These are phyloP conservation scores for Acanthurus leucopareius DNA, from an alignment of 2,797 vertebrate genomes.

Conservation along the genomic window DNA sequence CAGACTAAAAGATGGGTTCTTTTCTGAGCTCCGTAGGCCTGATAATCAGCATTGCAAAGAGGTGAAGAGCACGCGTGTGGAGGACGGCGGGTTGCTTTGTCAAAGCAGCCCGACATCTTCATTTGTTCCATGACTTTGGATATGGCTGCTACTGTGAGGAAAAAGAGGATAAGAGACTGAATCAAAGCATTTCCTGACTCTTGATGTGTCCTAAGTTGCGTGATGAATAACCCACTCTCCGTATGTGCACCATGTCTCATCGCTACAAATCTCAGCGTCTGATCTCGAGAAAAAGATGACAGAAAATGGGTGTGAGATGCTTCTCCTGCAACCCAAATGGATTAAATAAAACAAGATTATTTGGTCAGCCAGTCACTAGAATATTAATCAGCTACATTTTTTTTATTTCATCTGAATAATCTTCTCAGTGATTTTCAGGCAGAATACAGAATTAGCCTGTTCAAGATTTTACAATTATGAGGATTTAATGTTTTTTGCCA, in stretches of 20 bases:
- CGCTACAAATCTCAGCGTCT: neutral
- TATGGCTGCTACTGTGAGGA: constrained; percentile 13
- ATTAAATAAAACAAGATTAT: neutral
- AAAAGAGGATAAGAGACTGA: constrained; percentile 17
- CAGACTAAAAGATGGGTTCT: neutral
- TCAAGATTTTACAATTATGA: no score
- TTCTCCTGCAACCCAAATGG: neutral
- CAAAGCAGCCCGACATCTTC: constrained; percentile 51
- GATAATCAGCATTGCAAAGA: constrained; percentile 30
- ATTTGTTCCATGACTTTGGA: constrained; percentile 42
- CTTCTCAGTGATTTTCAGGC: neutral
- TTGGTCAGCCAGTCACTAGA: neutral
- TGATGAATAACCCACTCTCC: constrained; percentile 23
- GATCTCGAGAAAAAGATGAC: neutral
- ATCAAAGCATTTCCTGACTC: constrained; percentile 34
- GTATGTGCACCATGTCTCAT: constrained; percentile 7
- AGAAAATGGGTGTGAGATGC: neutral
- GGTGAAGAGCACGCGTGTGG: neutral
- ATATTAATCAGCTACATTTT: neutral
- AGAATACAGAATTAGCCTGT: no score
- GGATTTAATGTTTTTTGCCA: neutral
- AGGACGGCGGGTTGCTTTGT: constrained; percentile 21
- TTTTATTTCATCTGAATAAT: neutral
- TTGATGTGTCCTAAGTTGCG: constrained; percentile 16
- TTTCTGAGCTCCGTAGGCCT: constrained; percentile 12